phyloP scores from a whole-genome alignment of 2,797 vertebrate species.

The Trachurus trachurus region DNA sequence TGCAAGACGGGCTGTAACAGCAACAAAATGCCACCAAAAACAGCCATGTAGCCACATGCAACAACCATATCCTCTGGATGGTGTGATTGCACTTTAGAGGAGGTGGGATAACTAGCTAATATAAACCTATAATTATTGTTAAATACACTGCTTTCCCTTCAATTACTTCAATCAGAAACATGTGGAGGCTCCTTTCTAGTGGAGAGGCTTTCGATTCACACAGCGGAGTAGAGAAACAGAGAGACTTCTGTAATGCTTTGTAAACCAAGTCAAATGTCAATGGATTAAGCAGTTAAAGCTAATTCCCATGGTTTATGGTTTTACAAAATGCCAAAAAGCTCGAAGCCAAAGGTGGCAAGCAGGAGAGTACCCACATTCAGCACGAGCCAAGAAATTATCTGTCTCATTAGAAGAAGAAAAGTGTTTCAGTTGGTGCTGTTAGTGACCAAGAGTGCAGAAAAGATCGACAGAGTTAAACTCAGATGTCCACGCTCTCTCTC shows the following conservation, averaged over 20 bases:
- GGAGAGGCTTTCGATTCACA: slow-evolving; percentile 14
- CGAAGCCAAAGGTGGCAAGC: slow-evolving; percentile 62
- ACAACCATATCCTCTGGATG: slow-evolving; percentile 16
- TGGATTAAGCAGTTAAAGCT: slow-evolving; percentile 65
- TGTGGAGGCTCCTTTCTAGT: slow-evolving; percentile 28
- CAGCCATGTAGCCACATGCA: slow-evolving; percentile 16
- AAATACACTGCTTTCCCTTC: slow-evolving; percentile 45
- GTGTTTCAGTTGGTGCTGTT: slow-evolving; percentile 51
- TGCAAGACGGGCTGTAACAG: not conserved
- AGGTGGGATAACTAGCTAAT: slow-evolving; percentile 43
- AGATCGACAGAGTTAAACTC: slow-evolving; percentile 27
- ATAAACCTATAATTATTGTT: slow-evolving; percentile 57
- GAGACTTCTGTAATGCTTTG: slow-evolving; percentile 53
- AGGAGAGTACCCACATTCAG: slow-evolving; percentile 64
- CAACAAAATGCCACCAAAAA: slow-evolving; percentile 17
- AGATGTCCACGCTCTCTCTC: slow-evolving; percentile 14
- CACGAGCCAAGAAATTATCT: slow-evolving; percentile 66
- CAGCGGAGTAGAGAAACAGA: slow-evolving; percentile 44
- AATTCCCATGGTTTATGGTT: slow-evolving; percentile 73
- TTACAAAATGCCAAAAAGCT: slow-evolving; percentile 64
- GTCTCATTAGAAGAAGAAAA: slow-evolving; percentile 72
- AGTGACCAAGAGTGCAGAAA: slow-evolving; percentile 37
- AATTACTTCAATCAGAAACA: slow-evolving; percentile 53
- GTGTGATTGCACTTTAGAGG: slow-evolving; percentile 17
- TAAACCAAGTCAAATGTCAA: slow-evolving; percentile 73